Evolutionary conservation across 1,140 invertebrate species (phyloP).

Genomic region (Pseudomyrmex pallidus): DNA sequence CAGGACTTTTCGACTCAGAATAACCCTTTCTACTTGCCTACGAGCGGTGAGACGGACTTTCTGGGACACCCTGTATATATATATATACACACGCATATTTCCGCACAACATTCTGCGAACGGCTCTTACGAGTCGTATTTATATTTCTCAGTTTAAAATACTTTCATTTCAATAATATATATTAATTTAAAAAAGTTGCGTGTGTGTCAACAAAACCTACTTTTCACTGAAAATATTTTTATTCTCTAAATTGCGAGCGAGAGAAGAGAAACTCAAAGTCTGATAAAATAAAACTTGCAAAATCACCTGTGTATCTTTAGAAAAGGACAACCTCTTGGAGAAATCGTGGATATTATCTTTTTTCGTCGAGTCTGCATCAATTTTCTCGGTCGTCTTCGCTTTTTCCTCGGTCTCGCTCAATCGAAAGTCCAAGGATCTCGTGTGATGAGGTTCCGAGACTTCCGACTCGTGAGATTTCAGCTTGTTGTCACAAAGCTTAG

Average conservation of each 20-base stretch:
- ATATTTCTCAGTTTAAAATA: too few relatives aligned
- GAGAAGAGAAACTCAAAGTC: neutral
- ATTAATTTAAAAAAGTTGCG: too few relatives aligned
- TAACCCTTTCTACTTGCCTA: too few relatives aligned
- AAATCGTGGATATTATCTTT: conserved; percentile 24
- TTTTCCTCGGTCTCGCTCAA: conserved; percentile 48
- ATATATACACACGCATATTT: too few relatives aligned
- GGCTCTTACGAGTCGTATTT: too few relatives aligned
- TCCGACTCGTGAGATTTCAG: conserved; percentile 62
- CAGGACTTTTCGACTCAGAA: too few relatives aligned
- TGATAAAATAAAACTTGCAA: neutral
- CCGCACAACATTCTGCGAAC: too few relatives aligned
- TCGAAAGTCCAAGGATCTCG: conserved; percentile 60
- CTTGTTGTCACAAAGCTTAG: conserved; percentile 57
- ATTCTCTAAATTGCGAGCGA: neutral
- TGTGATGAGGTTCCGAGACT: conserved; percentile 53
- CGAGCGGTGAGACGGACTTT: too few relatives aligned
- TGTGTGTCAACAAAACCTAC: too few relatives aligned
- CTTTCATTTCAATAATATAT: too few relatives aligned
- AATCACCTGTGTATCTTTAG: conserved; percentile 61
- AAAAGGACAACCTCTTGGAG: conserved; percentile 23
- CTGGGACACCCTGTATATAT: too few relatives aligned
- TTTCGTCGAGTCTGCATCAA: conserved; percentile 40
- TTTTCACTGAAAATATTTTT: too few relatives aligned
- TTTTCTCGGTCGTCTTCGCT: conserved; percentile 35